Conservation (phyloP, 1,140 invertebrate genomes). For the Diachasma alloeum region DNA sequence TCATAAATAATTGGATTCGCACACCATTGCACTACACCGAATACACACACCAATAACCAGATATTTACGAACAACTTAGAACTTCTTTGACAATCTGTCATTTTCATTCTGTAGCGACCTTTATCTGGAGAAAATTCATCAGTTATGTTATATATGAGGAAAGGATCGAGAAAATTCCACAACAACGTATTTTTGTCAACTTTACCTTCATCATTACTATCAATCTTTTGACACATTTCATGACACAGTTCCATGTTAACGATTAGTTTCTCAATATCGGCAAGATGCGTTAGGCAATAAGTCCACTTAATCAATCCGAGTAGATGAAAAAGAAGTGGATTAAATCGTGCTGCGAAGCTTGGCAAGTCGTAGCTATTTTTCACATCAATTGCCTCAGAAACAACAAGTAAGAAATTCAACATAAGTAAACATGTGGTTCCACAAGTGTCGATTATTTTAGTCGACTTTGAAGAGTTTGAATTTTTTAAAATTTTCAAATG, state of each 20-base stretch:
- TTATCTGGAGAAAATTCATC: background rate
- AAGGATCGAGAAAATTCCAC: too few species aligned
- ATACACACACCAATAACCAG: constrained; percentile 29
- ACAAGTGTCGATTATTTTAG: background rate
- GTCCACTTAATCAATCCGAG: constrained; percentile 39
- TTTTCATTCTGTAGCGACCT: constrained; percentile 12
- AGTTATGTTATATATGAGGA: too few species aligned
- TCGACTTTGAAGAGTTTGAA: constrained; percentile 23
- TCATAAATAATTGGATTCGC: constrained; percentile 33
- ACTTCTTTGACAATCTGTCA: constrained; percentile 14
- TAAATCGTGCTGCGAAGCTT: constrained; percentile 25
- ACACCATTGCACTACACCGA: constrained; percentile 40
- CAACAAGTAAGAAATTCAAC: constrained; percentile 14
- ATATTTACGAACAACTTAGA: constrained; percentile 6
- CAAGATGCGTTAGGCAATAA: constrained; percentile 29
- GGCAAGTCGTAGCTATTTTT: constrained; percentile 23
- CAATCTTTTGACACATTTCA: constrained; percentile 28
- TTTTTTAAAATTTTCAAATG: constrained; percentile 20
- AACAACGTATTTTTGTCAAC: background rate
- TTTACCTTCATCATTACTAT: constrained; percentile 31
- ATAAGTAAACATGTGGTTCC: constrained; percentile 17
- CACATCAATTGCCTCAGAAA: constrained; percentile 29
- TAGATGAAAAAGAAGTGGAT: constrained; percentile 30
- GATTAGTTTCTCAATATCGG: constrained; percentile 25
- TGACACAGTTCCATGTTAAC: constrained; percentile 37